Evolutionary conservation across 2,797 vertebrate genomes (phyloP), one percentile per base, ranked within the genome.

Genomic region (Crenuchus spilurus): DNA sequence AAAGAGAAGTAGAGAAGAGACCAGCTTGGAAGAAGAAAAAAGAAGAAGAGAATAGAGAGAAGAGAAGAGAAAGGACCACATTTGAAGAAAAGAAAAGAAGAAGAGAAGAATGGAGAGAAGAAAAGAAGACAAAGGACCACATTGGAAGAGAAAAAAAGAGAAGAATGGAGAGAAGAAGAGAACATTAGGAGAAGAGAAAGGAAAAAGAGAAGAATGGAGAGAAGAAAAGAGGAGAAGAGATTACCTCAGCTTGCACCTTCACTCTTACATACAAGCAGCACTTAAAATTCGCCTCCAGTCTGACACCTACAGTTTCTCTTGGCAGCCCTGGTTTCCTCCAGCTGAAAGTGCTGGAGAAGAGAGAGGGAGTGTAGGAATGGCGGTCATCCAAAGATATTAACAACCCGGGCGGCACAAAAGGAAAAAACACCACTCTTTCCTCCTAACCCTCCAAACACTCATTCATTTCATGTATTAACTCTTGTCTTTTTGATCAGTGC

Each of bases 281-380:
- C 49, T 55, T 24, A 28, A 54, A 48, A 71, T 30, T 20, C n/a
- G 16, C 31, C 70, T 70, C 20, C 30, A 62, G 48, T 52, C 22
- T 42, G 70, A 67, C 35, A 31, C 37, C 70, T 67, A 58, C 16
- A 51, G 22, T 77, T 67, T 41, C 65, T 54, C 30, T 68, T 77
- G 70, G 70, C 70, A 31, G 18, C 1, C 26, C 2, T 2, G 33
- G 39, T 49, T 78, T 70, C 64, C 70, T 62, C 61, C 51, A 74
- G 31, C 58, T 64, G 70, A 74, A 69, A 49, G 8, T 6, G 7
- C 35, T 54, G 18, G 14, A 46, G 31, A 33, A 67, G 37, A 49
- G 14, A 33, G 24, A 55, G 28, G 46, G 22, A 44, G 55, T 44
- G 16, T 6, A 69, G 26, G n/a, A 51, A 26, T 54, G 30, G 75